Conservation (phyloP, 2,797 vertebrate species). For the Craterocephalus amniculus region DNA sequence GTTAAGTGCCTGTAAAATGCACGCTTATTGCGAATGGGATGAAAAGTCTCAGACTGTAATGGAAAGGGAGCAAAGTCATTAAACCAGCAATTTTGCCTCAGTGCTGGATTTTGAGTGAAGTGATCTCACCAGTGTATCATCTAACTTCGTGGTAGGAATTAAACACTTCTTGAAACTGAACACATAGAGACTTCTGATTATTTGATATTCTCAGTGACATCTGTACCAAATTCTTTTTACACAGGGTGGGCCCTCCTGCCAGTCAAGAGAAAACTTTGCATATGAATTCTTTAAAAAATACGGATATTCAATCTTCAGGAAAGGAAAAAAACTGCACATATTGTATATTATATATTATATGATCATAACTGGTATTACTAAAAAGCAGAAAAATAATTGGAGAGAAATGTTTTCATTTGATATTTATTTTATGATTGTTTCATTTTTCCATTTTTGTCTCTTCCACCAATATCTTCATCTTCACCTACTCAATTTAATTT, state of each 20-base stretch:
- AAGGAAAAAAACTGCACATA: too few relatives aligned
- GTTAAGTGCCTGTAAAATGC: conserved; percentile 39
- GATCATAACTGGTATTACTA: too few relatives aligned
- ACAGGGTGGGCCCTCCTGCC: not conserved
- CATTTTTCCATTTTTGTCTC: too few relatives aligned
- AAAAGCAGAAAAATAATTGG: too few relatives aligned
- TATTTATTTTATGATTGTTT: too few relatives aligned
- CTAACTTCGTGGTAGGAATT: conserved; percentile 7
- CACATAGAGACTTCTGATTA: not conserved
- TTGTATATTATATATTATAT: too few relatives aligned
- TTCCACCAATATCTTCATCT: too few relatives aligned
- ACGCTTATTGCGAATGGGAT: conserved; percentile 18
- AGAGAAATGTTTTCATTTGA: too few relatives aligned
- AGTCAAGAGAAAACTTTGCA: not conserved
- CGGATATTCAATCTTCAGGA: too few relatives aligned
- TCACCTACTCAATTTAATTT: too few relatives aligned
- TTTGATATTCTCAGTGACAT: not conserved
- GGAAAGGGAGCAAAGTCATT: conserved; percentile 25
- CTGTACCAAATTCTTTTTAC: not conserved
- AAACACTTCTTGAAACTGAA: not conserved
- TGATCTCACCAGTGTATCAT: conserved; percentile 8
- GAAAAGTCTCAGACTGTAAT: conserved; percentile 14
- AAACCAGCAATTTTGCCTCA: conserved; percentile 35
- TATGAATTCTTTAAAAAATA: too few relatives aligned
- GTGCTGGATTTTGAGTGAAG: conserved; percentile 24